Evolutionary conservation across 2,888 invertebrate species (phyloP), one percentile per base, ranked within the genome.

Genomic region (Cephus nigrinus): DNA sequence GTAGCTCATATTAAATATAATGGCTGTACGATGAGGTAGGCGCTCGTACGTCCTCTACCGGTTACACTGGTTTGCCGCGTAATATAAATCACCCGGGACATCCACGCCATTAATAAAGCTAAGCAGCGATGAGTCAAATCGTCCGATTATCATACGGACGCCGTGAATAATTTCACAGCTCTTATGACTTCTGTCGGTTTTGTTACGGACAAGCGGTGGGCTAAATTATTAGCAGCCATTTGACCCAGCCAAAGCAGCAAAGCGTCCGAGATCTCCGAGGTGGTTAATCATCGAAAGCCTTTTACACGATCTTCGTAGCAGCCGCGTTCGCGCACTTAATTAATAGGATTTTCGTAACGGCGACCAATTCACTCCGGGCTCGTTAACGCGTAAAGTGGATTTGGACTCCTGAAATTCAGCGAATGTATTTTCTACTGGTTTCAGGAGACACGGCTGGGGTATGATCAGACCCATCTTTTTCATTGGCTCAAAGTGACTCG

Each of bases 71-170:
- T 83, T 82, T 82, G 81, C 79, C 82, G 83, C 83, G 75, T 79
- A 80, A 82, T 82, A 87, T 88, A 87, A 88, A 88, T 88, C 85
- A 87, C 81, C 78, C 83, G 83, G 75, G 72, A 84, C 85, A 86
- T 84, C 83, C 84, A 82, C 81, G 84, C 84, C 84, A 84, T 88
- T 88, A 86, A 87, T 86, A 87, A 86, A 83, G 83, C 84, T 81
- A 84, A 85, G 81, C 85, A 83, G 84, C 82, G 87, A 86, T 84
- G 86, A 88, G 85, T 88, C 85, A 82, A 86, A 86, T 87, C 85
- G 83, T 75, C 76, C 78, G 76, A 77, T 40, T 73, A 76, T 76
- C 69, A 69, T 31, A 68, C n/a, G 31, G 34, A 73, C 73, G 73
- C 34, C 75, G 34, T 73, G 35, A 30, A 75, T 75, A 75, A 79